Evolutionary conservation across 2,888 invertebrate genomes (phyloP).

Genomic region (Hypena proboscidalis): DNA sequence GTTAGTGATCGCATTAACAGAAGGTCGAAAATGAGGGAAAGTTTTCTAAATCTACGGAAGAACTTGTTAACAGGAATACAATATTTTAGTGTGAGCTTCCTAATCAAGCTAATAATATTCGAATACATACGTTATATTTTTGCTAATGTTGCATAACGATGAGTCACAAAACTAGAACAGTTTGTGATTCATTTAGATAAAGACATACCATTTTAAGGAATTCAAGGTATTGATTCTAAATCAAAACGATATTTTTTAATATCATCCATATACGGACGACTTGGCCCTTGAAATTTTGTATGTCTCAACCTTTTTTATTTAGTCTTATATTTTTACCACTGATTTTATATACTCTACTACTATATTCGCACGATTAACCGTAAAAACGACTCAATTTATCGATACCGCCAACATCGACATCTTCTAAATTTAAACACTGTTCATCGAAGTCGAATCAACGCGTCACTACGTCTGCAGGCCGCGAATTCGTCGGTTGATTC

Average conservation of each 20-base stretch:
- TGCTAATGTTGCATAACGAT: conserved; percentile 61
- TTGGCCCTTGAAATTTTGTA: too few species aligned
- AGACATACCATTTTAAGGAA: conserved; percentile 23
- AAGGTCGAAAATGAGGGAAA: conserved; percentile 23
- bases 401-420: conserved; percentile 34
- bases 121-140: conserved; percentile 60
- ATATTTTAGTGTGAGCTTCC: conserved; percentile 66
- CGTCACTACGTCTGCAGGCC: conserved; percentile 74
- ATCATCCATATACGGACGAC: background rate
- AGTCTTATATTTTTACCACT: conserved; percentile 7
- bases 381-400: conserved; percentile 22
- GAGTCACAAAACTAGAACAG: conserved; percentile 45
- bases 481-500: conserved; percentile 74
- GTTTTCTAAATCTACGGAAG: conserved; percentile 54
- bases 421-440: conserved; percentile 55
- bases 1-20: conserved; percentile 46
- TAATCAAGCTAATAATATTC: conserved; percentile 67
- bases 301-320: too few species aligned
- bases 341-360: conserved; percentile 10
- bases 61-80: conserved; percentile 52
- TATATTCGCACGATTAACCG: conserved; percentile 18
- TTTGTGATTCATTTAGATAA: conserved; percentile 24
- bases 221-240: conserved; percentile 16
- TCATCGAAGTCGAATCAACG: conserved; percentile 57
- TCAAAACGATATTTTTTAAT: conserved; percentile 13